Evolutionary conservation across 2,797 vertebrate genomes (phyloP).

Genomic region (Centroberyx gerrardi): DNA sequence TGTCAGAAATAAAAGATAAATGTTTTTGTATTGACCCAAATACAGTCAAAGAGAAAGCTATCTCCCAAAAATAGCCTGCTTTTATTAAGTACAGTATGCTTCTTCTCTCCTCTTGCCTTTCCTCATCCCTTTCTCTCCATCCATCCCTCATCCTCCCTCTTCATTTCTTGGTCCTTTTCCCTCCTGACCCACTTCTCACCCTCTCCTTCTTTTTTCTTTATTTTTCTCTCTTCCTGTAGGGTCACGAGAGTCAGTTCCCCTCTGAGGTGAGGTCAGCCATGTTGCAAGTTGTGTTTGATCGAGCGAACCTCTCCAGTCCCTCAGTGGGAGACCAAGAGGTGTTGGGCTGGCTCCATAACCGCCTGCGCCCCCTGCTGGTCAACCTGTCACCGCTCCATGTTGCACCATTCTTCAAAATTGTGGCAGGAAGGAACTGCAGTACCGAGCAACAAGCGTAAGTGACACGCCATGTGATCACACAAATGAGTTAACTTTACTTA

Average conservation of each 20-base stretch:
- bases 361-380: constrained; percentile 76
- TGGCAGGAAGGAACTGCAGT: constrained; percentile 74
- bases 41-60: too few species aligned
- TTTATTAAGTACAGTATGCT: too few species aligned
- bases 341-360: constrained; percentile 68
- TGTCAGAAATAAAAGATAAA: too few species aligned
- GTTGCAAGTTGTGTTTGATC: constrained; percentile 79
- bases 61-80: too few species aligned
- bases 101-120: too few species aligned
- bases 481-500: background rate
- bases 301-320: constrained; percentile 72
- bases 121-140: background rate
- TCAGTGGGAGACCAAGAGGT: constrained; percentile 64
- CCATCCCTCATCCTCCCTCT: background rate
- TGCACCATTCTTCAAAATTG: constrained; percentile 68
- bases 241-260: constrained; percentile 38
- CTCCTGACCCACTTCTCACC: background rate
- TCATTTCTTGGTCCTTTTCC: background rate
- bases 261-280: constrained; percentile 70
- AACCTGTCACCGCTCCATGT: constrained; percentile 64
- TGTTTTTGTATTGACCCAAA: too few species aligned
- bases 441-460: constrained; percentile 70
- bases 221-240: constrained; percentile 38
- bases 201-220: background rate
- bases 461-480: background rate